Base-by-base conservation (phyloP, 1,140 invertebrate species). In the Aleiodes sp. region DNA sequence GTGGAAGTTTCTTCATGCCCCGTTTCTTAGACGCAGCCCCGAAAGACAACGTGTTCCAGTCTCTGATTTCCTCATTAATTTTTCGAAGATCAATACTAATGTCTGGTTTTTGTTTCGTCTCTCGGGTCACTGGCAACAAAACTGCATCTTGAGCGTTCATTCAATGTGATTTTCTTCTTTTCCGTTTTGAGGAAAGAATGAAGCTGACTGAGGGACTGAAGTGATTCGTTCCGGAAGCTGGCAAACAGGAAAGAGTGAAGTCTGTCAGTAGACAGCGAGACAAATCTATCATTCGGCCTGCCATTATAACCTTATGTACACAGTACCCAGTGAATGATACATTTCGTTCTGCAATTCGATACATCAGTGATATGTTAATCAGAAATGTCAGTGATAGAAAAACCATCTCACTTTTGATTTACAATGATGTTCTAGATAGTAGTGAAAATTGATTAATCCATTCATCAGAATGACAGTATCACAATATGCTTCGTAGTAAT, bases 1-100 rank as follows among this genome's bases (percentile, higher is more conserved):
- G 71, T 74, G 70, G 76, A 80, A 75, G 75, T 78, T 78, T 73
- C 73, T 75, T 77, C 72, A 63, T 16, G 37, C 35, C 37, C 19
- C 46, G 28, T 16, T 70, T 71, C 70, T 73, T 72, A 46, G 62
- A 62, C 57, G 70, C 67, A 65, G 60, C 71, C 70, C 65, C 68
- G 14, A 61, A 63, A 62, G 62, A 57, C 61, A 56, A 26, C 74
- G 74, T 75, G 78, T 79, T 81, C 77, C 78, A 77, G 75, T 81
- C 78, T 78, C 80, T 81, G 78, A 80, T 81, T 80, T 77, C 67
- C 75, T 81, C 80, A 79, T 81, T 81, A 80, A 81, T 81, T 81
- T 80, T 78, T 76, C 74, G 72, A 56, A 60, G 76, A 80, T 80
- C 78, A 79, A 81, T 80, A 80, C 76, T 76, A 78, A 80, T 77